A percentile compares a stretch with the other conserved stretches of the same genome.
phyloP scores from a whole-genome alignment of 2,888 invertebrate species.

The Diploptera punctata region DNA sequence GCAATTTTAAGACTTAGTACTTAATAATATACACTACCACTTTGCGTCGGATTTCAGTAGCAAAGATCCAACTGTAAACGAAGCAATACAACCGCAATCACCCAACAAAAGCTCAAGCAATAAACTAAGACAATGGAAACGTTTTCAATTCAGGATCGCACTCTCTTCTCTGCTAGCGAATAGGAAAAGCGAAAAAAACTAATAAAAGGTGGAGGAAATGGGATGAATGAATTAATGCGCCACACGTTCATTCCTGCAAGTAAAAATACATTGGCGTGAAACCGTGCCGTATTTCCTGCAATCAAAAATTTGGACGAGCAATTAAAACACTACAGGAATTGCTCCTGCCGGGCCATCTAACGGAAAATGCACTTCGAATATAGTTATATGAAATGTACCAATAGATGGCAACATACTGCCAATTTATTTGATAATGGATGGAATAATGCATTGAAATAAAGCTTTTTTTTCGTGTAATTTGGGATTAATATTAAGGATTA shows the following conservation, averaged over 20 bases:
- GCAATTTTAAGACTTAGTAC: too few relatives aligned
- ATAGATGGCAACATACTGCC: conserved; percentile 10
- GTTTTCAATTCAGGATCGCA: neutral
- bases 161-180: conserved; percentile 3
- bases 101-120: neutral
- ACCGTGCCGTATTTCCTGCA: neutral
- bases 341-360: neutral
- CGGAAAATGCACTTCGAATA: conserved; percentile 10
- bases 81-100: too few relatives aligned
- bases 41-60: too few relatives aligned
- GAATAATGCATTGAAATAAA: neutral
- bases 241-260: conserved; percentile 6
- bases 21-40: too few relatives aligned
- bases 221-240: neutral
- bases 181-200: too few relatives aligned
- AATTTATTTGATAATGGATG: conserved; percentile 11
- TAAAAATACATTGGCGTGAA: neutral
- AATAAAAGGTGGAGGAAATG: neutral
- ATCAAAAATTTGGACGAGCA: conserved; percentile 28
- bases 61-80: too few relatives aligned
- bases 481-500: neutral
- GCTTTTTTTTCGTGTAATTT: conserved; percentile 8
- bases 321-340: conserved; percentile 20
- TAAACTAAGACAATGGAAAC: neutral
- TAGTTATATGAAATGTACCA: conserved; percentile 21